Evolutionary conservation across 37 sponge, comb jelly and placozoan species (phyloP).

Genomic region (Halichondria panicea): DNA sequence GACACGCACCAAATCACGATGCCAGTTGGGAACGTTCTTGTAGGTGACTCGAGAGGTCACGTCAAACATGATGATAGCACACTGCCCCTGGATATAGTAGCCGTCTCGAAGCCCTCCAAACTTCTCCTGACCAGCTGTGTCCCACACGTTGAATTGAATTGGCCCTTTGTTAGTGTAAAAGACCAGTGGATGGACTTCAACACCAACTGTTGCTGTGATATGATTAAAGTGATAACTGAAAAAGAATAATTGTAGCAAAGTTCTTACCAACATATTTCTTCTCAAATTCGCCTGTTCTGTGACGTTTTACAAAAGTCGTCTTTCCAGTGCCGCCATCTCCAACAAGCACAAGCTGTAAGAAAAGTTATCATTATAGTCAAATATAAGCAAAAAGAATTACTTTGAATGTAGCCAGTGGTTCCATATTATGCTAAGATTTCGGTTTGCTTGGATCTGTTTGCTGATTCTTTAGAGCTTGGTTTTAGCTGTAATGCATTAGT

Average conservation of each 20-base stretch:
- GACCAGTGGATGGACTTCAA: slow-evolving; percentile 96
- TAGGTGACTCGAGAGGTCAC: slow-evolving; percentile 97
- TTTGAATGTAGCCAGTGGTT: slow-evolving; percentile 40
- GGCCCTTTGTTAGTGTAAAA: slow-evolving; percentile 96
- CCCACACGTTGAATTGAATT: slow-evolving; percentile 98
- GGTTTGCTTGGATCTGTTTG: no score
- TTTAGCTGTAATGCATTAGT: no score
- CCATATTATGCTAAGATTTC: no score
- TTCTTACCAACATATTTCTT: slow-evolving; percentile 98
- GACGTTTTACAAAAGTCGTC: slow-evolving; percentile 98
- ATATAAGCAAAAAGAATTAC: not conserved
- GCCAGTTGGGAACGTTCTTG: slow-evolving; percentile 99
- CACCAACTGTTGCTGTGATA: slow-evolving; percentile 94
- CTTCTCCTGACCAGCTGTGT: slow-evolving; percentile 99
- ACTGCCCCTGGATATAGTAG: slow-evolving; percentile 99
- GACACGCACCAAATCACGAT: slow-evolving; percentile 92
- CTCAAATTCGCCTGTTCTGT: slow-evolving; percentile 99
- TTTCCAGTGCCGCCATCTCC: slow-evolving; percentile 99
- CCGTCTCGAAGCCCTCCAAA: slow-evolving; percentile 99
- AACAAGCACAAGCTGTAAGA: slow-evolving; percentile 87
- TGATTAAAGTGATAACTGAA: not conserved
- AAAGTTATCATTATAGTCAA: not conserved
- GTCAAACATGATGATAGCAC: slow-evolving; percentile 99
- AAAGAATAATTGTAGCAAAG: no score
- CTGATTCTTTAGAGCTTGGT: no score